Evolutionary conservation across 2,888 invertebrate genomes (phyloP).

Genomic region (Gymnocheta viridis): DNA sequence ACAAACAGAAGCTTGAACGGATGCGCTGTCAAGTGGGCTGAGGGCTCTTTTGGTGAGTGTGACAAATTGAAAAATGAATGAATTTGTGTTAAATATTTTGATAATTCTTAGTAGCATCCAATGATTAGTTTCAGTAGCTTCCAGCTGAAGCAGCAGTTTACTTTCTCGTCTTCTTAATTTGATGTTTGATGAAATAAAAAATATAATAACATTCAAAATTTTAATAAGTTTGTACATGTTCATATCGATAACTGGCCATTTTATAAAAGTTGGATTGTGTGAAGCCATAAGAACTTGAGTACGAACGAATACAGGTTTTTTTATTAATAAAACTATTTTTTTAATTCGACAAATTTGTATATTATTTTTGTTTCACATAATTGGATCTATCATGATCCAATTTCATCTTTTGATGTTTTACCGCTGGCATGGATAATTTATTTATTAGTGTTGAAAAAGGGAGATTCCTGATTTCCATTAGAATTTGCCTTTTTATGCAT

Average conservation of each 20-base stretch:
- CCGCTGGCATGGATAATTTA: conserved; percentile 13
- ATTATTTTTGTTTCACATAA: conserved; percentile 56
- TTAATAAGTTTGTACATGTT: background rate
- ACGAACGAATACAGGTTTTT: background rate
- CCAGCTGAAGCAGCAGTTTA: background rate
- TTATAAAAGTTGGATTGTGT: background rate
- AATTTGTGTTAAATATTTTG: conserved; percentile 52
- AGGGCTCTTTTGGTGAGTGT: background rate
- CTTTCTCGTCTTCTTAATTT: conserved; percentile 34
- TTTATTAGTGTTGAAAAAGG: background rate
- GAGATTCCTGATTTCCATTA: background rate
- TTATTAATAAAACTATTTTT: conserved; percentile 35
- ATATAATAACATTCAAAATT: conserved; percentile 23
- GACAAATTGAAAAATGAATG: conserved; percentile 26
- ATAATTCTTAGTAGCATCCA: conserved; percentile 28
- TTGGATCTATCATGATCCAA: conserved; percentile 40
- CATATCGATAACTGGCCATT: background rate
- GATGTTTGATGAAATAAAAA: conserved; percentile 14
- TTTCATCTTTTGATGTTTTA: conserved; percentile 39
- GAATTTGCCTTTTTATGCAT: background rate
- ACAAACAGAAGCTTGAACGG: conserved; percentile 2
- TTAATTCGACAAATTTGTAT: conserved; percentile 53
- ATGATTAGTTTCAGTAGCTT: conserved; percentile 18
- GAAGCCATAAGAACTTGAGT: background rate
- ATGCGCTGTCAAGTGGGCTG: conserved; percentile 10